phyloP scores from a whole-genome alignment of 2,888 invertebrate genomes.

The Catocala sponsa region DNA sequence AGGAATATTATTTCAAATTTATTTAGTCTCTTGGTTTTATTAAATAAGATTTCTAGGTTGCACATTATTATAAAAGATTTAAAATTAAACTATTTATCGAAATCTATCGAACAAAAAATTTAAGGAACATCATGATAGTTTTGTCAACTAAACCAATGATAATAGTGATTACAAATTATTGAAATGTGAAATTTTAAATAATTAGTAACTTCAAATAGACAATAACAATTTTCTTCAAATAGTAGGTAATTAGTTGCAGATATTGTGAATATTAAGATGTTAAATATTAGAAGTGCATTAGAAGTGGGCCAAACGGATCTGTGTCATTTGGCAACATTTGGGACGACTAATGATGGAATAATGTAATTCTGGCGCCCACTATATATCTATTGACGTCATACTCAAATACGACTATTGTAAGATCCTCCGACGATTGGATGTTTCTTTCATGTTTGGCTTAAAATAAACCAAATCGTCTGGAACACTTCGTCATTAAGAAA shows the following conservation, averaged over 20 bases:
- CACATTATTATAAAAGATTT: too few species aligned
- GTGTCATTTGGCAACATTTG: conserved; percentile 39
- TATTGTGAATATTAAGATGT: conserved; percentile 13
- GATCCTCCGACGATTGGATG: neutral
- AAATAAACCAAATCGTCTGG: conserved; percentile 1
- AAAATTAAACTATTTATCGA: too few species aligned
- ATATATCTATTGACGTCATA: conserved; percentile 23
- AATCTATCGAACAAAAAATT: too few species aligned
- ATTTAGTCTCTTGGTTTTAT: too few species aligned
- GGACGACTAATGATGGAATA: conserved; percentile 34
- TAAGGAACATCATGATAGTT: too few species aligned
- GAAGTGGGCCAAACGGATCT: conserved; percentile 25
- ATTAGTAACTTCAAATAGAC: too few species aligned
- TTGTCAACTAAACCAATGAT: too few species aligned
- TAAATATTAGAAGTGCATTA: conserved; percentile 29
- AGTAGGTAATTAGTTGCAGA: conserved; percentile 15
- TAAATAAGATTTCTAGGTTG: too few species aligned
- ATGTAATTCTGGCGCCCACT: conserved; percentile 25
- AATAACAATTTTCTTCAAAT: neutral
- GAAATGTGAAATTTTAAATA: too few species aligned
- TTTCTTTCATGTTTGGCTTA: conserved; percentile 3
- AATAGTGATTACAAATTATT: too few species aligned
- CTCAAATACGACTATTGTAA: conserved; percentile 2
- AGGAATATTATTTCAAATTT: too few species aligned
- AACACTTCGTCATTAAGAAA: neutral